Evolutionary conservation across 2,888 invertebrate species (phyloP).

Genomic region (Andrena haemorrhoa): DNA sequence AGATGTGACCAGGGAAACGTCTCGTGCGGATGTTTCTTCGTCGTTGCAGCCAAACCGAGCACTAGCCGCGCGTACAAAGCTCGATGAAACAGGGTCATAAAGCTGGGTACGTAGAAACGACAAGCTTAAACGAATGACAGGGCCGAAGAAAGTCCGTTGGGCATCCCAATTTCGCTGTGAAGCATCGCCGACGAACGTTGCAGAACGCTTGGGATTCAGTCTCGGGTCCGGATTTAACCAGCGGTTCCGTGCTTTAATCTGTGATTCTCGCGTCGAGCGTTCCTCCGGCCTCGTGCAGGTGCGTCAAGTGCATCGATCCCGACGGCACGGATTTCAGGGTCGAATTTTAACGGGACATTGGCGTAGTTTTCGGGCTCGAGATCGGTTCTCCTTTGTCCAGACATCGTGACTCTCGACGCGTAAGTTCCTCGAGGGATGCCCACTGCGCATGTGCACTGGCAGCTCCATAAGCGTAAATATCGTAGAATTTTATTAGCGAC

Average conservation of each 20-base stretch:
- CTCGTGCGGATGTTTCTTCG: conserved; percentile 16
- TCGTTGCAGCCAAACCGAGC: conserved; percentile 1
- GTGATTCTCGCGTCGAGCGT: not conserved
- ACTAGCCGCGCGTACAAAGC: not conserved
- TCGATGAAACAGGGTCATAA: conserved; percentile 1
- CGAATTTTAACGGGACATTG: not conserved
- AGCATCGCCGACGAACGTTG: not conserved
- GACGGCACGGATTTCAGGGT: not conserved
- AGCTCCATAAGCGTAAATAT: conserved; percentile 1
- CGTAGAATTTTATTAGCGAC: conserved; percentile 12
- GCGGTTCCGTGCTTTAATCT: too few species aligned
- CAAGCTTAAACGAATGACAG: not conserved
- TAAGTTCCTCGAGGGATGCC: conserved; percentile 17
- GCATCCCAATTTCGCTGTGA: not conserved
- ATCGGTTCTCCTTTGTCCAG: not conserved
- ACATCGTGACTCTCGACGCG: not conserved
- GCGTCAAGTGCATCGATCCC: not conserved
- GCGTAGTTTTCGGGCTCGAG: not conserved
- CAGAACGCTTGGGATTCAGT: not conserved
- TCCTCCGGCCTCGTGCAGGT: not conserved
- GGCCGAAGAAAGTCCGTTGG: not conserved
- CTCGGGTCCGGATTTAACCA: not conserved
- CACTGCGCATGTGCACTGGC: conserved; percentile 11
- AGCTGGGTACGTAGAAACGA: conserved; percentile 48
- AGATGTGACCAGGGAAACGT: conserved; percentile 35